Evolutionary conservation across 2,888 invertebrate genomes (phyloP), one percentile per base, ranked within the genome.

Genomic region (Heliconius hortense): DNA sequence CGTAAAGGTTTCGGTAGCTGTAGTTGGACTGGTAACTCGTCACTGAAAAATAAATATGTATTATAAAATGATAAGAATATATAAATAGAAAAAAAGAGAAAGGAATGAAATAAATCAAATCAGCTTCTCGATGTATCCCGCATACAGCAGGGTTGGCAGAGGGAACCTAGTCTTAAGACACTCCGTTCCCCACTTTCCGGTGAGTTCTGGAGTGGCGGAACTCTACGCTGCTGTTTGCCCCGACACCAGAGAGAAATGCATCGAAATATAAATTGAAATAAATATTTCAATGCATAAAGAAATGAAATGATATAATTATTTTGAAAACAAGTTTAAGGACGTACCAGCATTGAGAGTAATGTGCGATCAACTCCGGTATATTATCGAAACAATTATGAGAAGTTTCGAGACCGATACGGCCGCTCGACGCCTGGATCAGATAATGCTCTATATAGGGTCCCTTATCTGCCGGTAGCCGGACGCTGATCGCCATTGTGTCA

Each of bases 391-490:
- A 96, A 91, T 98, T 98, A 85, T 97, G 97, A 56, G 98, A 98
- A 77, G 98, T 98, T 92, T 99, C 98, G 81, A 99, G 95, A 73
- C 97, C 97, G 79, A 98, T 95, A 82, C 97, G 96, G 73, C 97
- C 96, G 63, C 95, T 95, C 70, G 96, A 95, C 24, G 97, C 97
- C 90, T 98, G 98, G 82, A 99, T 98, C 84, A 99, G 95, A 94
- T 99, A 99, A 92, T 99, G 99, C 88, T 99, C 98, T 85, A 98
- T 98, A 90, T 98, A 98, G 13, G 98, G 97, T 2, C 98, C 97
- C 84, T 97, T 97, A 84, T 97, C 97, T 28, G 96, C 96, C 0
- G 98, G 98, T 79, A 98, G 94, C 18, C 98, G 96, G 68, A 99
- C 98, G 69, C 98, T 98, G 81, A 99, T 96, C 62, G 99, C 99